These are phyloP conservation scores for Dendropsophus ebraccatus DNA, from an alignment of 2,113 vertebrate species.

Conservation along the genomic window DNA sequence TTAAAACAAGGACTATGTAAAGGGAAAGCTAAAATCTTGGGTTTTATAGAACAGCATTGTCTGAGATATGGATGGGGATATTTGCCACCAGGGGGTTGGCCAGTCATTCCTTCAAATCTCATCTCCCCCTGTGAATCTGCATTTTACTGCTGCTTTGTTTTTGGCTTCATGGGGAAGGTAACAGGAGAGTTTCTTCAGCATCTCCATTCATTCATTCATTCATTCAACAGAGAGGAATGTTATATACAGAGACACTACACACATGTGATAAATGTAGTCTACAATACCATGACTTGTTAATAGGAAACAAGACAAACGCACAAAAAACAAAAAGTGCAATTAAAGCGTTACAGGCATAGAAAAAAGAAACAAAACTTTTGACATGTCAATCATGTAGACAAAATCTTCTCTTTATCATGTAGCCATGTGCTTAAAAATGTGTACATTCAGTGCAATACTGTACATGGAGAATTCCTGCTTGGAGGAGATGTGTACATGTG, in stretches of 20 bases:
- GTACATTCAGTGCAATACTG: not conserved
- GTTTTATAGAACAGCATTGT: not conserved
- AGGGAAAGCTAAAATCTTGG: not conserved
- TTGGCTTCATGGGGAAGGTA: not conserved
- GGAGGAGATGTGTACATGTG: not conserved
- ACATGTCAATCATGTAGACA: too few species aligned
- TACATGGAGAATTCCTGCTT: not conserved
- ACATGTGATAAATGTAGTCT: not conserved
- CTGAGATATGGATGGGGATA: slow-evolving; percentile 65
- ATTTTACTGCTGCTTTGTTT: slow-evolving; percentile 8
- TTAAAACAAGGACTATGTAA: not conserved
- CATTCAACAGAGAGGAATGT: not conserved
- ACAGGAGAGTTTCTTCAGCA: not conserved
- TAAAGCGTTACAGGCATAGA: too few species aligned
- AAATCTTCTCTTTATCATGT: not conserved
- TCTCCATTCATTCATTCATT: too few species aligned
- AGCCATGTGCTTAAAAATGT: not conserved
- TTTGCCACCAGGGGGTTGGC: slow-evolving; percentile 79
- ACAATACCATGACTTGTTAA: not conserved
- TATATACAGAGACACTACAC: not conserved
- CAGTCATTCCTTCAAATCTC: slow-evolving; percentile 71
- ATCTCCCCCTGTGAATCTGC: slow-evolving; percentile 70
- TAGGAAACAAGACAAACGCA: not conserved
- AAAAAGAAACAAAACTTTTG: too few species aligned
- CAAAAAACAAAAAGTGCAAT: not conserved